These are phyloP conservation scores for Dipodomys stephensi DNA, from an alignment of 2,113 vertebrate species.

Conservation along the genomic window DNA sequence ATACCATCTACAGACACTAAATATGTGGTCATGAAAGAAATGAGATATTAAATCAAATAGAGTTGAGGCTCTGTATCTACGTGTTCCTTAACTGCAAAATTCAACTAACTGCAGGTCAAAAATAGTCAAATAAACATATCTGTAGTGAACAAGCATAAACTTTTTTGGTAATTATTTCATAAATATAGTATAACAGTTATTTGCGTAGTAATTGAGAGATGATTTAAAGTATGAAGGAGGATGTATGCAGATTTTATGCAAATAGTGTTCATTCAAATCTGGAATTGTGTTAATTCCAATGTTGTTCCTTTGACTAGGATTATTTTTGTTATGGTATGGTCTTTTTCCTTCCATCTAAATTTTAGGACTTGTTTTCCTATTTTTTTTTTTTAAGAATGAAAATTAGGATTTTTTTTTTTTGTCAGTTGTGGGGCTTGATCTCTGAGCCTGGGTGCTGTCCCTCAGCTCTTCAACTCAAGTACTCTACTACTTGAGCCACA, in stretches of 20 bases:
- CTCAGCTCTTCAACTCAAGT: too few relatives aligned
- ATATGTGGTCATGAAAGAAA: not conserved
- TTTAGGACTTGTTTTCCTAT: too few relatives aligned
- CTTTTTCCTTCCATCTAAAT: too few relatives aligned
- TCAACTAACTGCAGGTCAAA: not conserved
- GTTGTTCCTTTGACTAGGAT: too few relatives aligned
- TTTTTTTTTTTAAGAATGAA: too few relatives aligned
- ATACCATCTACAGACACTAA: not conserved
- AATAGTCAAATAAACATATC: not conserved
- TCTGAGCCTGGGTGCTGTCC: too few relatives aligned
- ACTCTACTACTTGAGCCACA: too few relatives aligned
- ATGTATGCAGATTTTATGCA: not conserved
- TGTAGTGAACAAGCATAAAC: not conserved
- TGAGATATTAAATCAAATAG: not conserved
- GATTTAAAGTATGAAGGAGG: not conserved
- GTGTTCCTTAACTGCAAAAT: not conserved
- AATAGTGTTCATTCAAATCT: not conserved
- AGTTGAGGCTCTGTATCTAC: not conserved
- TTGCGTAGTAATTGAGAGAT: not conserved
- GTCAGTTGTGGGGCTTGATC: too few relatives aligned
- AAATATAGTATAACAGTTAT: too few relatives aligned
- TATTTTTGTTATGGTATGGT: too few relatives aligned
- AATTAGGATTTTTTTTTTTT: too few relatives aligned
- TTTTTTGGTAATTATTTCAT: not conserved
- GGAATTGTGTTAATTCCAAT: too few relatives aligned